Evolutionary conservation across 1,140 invertebrate species (phyloP).

Genomic region (Nomia melanderi): DNA sequence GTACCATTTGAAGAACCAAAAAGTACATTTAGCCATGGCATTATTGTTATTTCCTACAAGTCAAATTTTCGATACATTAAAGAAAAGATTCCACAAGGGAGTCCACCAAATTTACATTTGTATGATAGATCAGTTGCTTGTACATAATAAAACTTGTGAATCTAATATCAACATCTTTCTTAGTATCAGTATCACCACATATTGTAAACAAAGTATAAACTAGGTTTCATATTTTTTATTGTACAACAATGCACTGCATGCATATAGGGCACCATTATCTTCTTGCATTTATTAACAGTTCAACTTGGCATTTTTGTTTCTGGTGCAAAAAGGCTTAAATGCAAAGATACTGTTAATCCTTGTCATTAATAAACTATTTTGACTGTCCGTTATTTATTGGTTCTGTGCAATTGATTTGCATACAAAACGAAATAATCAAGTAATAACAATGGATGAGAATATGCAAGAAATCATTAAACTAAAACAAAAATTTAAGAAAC

Average conservation of each 20-base stretch:
- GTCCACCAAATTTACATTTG: slow-evolving; percentile 42
- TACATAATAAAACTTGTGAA: slow-evolving; percentile 51
- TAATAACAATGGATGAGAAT: slow-evolving; percentile 4
- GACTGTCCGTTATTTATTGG: slow-evolving; percentile 10
- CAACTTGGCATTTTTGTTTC: slow-evolving; percentile 35
- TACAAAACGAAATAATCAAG: background rate
- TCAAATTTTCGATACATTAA: slow-evolving; percentile 20
- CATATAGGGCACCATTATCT: slow-evolving; percentile 16
- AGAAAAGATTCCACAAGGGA: slow-evolving; percentile 20
- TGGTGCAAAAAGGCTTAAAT: slow-evolving; percentile 54
- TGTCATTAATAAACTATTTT: slow-evolving; percentile 24
- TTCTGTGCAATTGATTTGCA: slow-evolving; percentile 20
- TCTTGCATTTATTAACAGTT: slow-evolving; percentile 54
- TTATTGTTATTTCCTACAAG: slow-evolving; percentile 23
- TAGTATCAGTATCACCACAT: slow-evolving; percentile 30
- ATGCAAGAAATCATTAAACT: slow-evolving; percentile 6
- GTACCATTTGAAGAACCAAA: slow-evolving; percentile 12
- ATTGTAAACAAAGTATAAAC: background rate
- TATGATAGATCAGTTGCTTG: slow-evolving; percentile 40
- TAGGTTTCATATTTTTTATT: slow-evolving; percentile 25
- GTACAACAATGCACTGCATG: slow-evolving; percentile 20
- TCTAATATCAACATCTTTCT: slow-evolving; percentile 32
- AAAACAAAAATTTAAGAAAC: background rate
- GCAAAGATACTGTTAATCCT: slow-evolving; percentile 23
- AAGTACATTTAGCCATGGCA: slow-evolving; percentile 23